Conservation (phyloP, 2,113 vertebrate species). For the Oryzias celebensis region DNA sequence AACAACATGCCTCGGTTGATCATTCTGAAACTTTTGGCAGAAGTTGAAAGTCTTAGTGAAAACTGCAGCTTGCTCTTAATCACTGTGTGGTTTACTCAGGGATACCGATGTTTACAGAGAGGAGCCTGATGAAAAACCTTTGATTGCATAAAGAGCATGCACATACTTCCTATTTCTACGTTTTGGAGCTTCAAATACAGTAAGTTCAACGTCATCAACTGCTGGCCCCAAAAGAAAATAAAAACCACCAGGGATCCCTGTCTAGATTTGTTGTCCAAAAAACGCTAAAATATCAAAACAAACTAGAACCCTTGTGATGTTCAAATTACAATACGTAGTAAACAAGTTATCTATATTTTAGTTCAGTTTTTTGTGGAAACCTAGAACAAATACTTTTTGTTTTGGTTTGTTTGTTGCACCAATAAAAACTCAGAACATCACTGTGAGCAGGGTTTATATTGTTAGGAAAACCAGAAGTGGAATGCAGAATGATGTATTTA, state of each 20-base stretch:
- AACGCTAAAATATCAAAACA: slow-evolving; percentile 33
- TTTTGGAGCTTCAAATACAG: slow-evolving; percentile 36
- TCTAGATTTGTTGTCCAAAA: slow-evolving; percentile 48
- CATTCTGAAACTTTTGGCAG: slow-evolving; percentile 60
- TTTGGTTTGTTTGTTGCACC: background rate
- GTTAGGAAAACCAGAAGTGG: no score
- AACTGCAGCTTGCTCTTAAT: slow-evolving; percentile 60
- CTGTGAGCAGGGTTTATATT: no score
- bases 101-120: slow-evolving; percentile 71
- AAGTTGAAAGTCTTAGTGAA: slow-evolving; percentile 61
- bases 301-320: slow-evolving; percentile 38
- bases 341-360: no score
- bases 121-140: slow-evolving; percentile 65
- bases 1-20: slow-evolving; percentile 66
- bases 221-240: slow-evolving; percentile 41
- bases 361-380: no score
- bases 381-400: no score
- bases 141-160: slow-evolving; percentile 64
- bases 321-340: slow-evolving; percentile 16
- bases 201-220: slow-evolving; percentile 40
- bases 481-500: no score
- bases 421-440: background rate
- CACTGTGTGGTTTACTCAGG: slow-evolving; percentile 63
- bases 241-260: slow-evolving; percentile 39
- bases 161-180: slow-evolving; percentile 32